Evolutionary conservation across 2,888 invertebrate genomes (phyloP), one percentile per base, ranked within the genome.

Genomic region (Drosophila tripunctata): DNA sequence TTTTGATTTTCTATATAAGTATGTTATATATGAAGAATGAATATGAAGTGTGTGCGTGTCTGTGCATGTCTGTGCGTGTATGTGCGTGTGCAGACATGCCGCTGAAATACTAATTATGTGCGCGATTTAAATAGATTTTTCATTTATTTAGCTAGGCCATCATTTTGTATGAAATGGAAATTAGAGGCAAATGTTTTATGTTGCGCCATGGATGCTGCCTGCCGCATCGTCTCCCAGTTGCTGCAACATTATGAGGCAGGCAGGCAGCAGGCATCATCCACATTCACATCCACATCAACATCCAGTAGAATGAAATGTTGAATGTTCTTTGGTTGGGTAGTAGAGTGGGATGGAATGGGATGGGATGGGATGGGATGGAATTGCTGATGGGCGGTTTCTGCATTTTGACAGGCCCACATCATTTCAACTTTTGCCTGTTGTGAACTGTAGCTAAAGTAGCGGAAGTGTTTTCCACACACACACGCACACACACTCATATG

Each of bases 61-160:
- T 50, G 47, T 30, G 47, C 22, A 43, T 55, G 41, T 33, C 43
- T 51, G 43, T 33, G 38, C 44, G 47, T 45, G 41, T 43, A 24
- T 63, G 50, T 75, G 67, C 55, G 43, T 40, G 45, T 52, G 56
- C 68, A 79, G 81, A 82, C 82, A 79, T 70, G 74, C 87, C 68
- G 84, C 74, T 85, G 87, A 85, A 85, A 85, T 83, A 87, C 87
- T 87, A 85, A 85, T 85, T 85, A 87, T 87, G 85, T 85, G 85
- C 87, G 81, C 81, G 83, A 85, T 85, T 85, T 85, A 85, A 85
- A 85, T 85, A 87, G 85, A 87, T 85, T 86, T 81, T 87, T 85
- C 74, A 81, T 84, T 84, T 84, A 83, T 83, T 83, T 83, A 83
- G 84, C 80, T 65, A 81, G 84, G 76, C 86, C 84, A 83, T 78